Evolutionary conservation across 1,140 invertebrate genomes (phyloP), one percentile per base, ranked within the genome.

Genomic region (Eupeodes corollae): DNA sequence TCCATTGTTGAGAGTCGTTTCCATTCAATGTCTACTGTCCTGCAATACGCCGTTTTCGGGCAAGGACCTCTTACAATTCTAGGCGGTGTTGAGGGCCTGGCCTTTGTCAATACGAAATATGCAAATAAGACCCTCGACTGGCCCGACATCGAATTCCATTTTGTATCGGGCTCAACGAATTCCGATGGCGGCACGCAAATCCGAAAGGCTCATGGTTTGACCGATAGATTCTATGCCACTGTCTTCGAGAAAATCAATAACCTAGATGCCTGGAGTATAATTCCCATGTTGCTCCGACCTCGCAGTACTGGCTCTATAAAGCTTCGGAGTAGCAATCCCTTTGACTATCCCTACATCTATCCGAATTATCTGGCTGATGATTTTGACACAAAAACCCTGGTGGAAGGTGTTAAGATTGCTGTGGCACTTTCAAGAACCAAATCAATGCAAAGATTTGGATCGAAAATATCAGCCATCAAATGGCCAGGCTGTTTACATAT

Each of bases 101-200:
- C 80, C 1, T 95, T 91, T 66, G 82, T 93, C 13, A 91, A 91
- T 42, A 94, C 90, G 0, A 92, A 91, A 63, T 89, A 85, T 51
- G 83, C 78, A 0, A 94, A 95, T 55, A 77, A 76, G 0, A 77
- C 82, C 0, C 75, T 89, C 5, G 89, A 94, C 60, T 92, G 81
- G 60, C 91, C 91, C 0, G 91, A 95, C 57, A 90, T 93, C 15
- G 89, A 95, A 54, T 83, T 94, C 50, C 91, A 93, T 63, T 93
- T 93, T 53, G 77, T 91, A n/a, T 90, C 88, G 0, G 89, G 88
- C 0, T 88, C 86, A 1, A 88, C 86, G 0, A 89, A 87, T 57
- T 89, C 88, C 0, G 91, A 94, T 53, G 86, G 84, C 0, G 90
- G 90, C 0, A 76, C 78, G 15, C 87, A 91, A 56, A 61, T 91